Percentiles rank a stretch among this genome's conserved stretches.
Evolutionary conservation across 2,888 invertebrate genomes (phyloP).

Genomic region (Dynastes tityus): DNA sequence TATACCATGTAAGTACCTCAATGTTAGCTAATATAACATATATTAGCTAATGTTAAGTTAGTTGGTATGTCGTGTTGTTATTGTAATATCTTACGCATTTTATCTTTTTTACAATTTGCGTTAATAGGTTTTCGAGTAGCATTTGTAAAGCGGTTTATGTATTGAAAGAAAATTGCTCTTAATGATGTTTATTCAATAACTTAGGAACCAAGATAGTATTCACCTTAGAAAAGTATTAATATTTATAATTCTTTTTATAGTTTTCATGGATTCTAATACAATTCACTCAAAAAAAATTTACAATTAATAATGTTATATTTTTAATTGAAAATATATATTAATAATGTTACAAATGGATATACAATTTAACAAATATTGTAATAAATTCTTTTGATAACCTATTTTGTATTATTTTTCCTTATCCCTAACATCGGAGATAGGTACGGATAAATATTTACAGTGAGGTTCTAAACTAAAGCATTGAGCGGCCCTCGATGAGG

Average conservation of each 20-base stretch:
- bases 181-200: not conserved
- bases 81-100: too few species aligned
- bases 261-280: not conserved
- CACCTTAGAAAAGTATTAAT: not conserved
- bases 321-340: not conserved
- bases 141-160: too few species aligned
- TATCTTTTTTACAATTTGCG: too few species aligned
- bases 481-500: too few species aligned
- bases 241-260: not conserved
- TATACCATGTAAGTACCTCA: too few species aligned
- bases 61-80: too few species aligned
- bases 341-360: not conserved
- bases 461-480: too few species aligned
- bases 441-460: too few species aligned
- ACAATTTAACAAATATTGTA: not conserved
- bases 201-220: slow-evolving; percentile 3
- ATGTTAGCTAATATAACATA: too few species aligned
- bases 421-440: not conserved
- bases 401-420: not conserved
- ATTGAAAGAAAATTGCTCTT: too few species aligned
- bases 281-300: slow-evolving; percentile 1
- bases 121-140: too few species aligned
- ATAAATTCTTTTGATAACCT: slow-evolving; percentile 3
- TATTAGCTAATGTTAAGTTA: too few species aligned
- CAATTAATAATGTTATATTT: not conserved